Conservation (phyloP, 2,113 vertebrate genomes). For the Cepphus grylle region DNA sequence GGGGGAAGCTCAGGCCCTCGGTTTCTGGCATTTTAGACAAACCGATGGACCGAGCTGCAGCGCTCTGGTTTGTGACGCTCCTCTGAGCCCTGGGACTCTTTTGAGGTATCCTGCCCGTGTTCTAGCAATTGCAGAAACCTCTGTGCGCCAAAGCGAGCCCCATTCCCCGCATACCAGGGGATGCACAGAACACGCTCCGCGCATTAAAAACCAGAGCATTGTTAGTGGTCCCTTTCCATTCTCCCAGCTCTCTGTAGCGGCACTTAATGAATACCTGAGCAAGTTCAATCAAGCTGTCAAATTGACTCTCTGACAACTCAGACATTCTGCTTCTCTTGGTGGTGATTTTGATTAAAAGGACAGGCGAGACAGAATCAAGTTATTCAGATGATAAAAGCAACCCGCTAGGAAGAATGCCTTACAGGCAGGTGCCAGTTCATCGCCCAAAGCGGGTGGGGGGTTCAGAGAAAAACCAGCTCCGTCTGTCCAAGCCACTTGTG, state of each 20-base stretch:
- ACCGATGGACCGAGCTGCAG: rapidly evolving
- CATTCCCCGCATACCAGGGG: background rate
- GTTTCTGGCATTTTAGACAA: background rate
- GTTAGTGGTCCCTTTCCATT: background rate
- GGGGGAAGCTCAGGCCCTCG: background rate
- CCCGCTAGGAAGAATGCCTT: background rate
- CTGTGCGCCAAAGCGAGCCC: background rate
- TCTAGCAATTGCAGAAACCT: background rate
- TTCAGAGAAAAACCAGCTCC: background rate
- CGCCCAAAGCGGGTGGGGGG: background rate
- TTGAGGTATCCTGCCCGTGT: background rate
- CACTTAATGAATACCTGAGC: background rate
- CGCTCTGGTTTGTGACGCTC: rapidly evolving
- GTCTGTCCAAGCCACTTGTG: background rate
- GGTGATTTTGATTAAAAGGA: background rate
- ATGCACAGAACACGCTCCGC: background rate
- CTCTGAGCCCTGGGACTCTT: background rate
- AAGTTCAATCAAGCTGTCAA: conserved; percentile 5
- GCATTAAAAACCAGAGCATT: background rate
- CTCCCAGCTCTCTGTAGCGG: background rate
- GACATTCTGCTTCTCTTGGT: background rate
- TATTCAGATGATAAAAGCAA: background rate
- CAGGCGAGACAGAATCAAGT: background rate
- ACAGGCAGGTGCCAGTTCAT: background rate
- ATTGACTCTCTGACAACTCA: background rate